These are phyloP conservation scores for Alces alces DNA, from an alignment of 2,113 vertebrate genomes.

Conservation along the genomic window DNA sequence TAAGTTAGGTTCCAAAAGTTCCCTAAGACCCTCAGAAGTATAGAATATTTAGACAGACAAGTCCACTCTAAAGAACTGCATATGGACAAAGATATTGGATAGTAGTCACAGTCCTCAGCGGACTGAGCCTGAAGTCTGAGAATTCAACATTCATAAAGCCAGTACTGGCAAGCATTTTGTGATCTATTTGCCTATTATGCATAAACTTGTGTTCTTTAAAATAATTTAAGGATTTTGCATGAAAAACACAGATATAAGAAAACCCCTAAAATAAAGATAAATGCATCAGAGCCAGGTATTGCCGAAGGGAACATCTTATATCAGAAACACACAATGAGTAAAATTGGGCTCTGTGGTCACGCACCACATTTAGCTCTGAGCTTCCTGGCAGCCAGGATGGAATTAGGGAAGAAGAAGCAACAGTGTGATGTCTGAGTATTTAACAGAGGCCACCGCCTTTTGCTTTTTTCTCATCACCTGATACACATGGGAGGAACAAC, in stretches of 20 bases:
- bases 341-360: background rate
- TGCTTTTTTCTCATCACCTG: background rate
- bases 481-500: background rate
- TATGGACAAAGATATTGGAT: background rate
- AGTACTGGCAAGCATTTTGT: background rate
- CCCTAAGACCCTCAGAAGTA: background rate
- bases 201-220: background rate
- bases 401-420: background rate
- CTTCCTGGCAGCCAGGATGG: background rate
- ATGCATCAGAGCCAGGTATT: background rate
- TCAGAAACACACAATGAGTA: background rate
- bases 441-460: background rate
- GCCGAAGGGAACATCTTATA: background rate
- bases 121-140: background rate
- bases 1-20: background rate
- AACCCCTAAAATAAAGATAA: background rate
- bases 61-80: background rate
- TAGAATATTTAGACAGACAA: background rate
- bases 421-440: background rate
- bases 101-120: background rate
- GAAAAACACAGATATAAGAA: background rate
- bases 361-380: background rate
- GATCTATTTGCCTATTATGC: background rate
- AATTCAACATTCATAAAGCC: background rate
- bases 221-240: background rate